Percentiles rank a stretch among this genome's conserved stretches.
Evolutionary conservation across 2,113 vertebrate genomes (phyloP).

Genomic region (Dipodomys stephensi): DNA sequence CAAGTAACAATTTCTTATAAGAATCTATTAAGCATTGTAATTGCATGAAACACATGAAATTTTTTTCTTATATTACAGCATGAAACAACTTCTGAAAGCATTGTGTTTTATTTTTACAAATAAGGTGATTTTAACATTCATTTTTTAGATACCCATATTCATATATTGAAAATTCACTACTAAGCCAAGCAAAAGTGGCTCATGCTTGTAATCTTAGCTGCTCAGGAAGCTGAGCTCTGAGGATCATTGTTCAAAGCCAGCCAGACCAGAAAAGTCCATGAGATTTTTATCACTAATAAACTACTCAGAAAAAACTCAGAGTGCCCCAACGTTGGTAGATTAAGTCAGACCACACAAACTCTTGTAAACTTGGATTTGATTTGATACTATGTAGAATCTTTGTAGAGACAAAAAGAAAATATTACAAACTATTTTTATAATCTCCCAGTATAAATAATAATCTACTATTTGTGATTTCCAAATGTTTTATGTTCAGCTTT

Average conservation of each 20-base stretch:
- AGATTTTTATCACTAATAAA: too few relatives aligned
- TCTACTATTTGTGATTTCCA: not conserved
- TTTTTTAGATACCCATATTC: not conserved
- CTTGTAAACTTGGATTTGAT: constrained; percentile 36
- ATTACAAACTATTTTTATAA: not conserved
- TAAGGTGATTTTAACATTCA: constrained; percentile 51
- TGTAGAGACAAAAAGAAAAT: not conserved
- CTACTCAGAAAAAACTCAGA: too few relatives aligned
- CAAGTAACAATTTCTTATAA: not conserved
- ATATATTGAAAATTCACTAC: constrained; percentile 25
- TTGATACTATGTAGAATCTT: not conserved
- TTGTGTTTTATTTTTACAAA: constrained; percentile 37
- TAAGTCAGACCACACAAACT: not conserved
- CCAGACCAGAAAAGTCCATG: too few relatives aligned
- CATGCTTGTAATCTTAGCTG: too few relatives aligned
- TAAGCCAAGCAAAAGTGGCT: not conserved
- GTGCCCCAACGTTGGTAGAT: not conserved
- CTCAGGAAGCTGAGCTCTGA: too few relatives aligned
- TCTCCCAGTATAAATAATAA: not conserved
- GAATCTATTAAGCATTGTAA: constrained; percentile 6
- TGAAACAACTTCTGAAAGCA: constrained; percentile 48
- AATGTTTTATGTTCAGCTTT: constrained; percentile 13
- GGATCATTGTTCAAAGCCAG: too few relatives aligned
- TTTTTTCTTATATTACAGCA: constrained; percentile 3
- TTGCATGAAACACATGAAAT: not conserved